A percentile compares a stretch with the other conserved stretches of the same genome.
These are phyloP conservation scores for Onychostruthus taczanowskii DNA, from an alignment of 2,113 vertebrate species.

Conservation along the genomic window DNA sequence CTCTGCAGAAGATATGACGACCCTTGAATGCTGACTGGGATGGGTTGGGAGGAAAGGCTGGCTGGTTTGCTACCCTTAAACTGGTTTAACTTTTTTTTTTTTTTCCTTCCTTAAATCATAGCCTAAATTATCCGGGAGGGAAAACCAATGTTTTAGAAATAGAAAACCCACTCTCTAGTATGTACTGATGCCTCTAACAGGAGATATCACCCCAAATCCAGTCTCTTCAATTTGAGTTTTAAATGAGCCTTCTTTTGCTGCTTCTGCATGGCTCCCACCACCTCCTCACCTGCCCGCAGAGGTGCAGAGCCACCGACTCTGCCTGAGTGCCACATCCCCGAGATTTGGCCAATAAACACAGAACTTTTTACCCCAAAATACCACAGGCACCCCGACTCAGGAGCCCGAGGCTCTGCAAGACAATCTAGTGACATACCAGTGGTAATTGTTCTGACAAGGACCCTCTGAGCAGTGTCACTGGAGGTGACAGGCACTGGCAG, in stretches of 20 bases:
- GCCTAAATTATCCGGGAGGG: neutral
- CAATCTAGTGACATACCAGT: neutral
- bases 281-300: neutral
- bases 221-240: neutral
- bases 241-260: neutral
- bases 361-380: neutral
- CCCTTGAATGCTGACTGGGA: neutral
- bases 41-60: neutral
- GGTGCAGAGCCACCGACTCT: neutral
- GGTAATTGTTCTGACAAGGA: conserved; percentile 67
- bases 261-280: neutral
- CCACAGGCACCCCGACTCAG: neutral
- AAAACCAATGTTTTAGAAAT: neutral
- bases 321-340: neutral
- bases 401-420: neutral
- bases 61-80: neutral
- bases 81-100: neutral
- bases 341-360: neutral
- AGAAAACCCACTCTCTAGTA: neutral
- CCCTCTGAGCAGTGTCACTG: conserved; percentile 65
- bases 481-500: conserved; percentile 58
- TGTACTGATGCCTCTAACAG: neutral
- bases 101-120: neutral
- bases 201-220: neutral
- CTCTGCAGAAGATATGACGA: neutral